phyloP scores from a whole-genome alignment of 2,113 vertebrate species.

The Pipra filicauda region DNA sequence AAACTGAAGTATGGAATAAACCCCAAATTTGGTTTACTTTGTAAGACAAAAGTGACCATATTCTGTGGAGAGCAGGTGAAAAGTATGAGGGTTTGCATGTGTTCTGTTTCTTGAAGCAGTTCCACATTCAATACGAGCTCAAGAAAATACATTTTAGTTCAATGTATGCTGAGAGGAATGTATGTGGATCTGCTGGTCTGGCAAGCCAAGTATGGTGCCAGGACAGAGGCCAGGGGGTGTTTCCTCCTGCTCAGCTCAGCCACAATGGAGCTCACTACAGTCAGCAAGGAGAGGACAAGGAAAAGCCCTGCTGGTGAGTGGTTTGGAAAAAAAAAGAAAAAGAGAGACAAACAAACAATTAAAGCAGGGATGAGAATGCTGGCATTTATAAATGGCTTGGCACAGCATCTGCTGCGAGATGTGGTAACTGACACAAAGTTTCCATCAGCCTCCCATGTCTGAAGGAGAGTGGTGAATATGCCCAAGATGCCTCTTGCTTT shows the following conservation, averaged over 20 bases:
- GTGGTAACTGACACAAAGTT: slow-evolving; percentile 10
- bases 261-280: background rate
- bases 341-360: background rate
- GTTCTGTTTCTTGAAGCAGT: background rate
- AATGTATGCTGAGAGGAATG: fast-evolving
- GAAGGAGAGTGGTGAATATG: background rate
- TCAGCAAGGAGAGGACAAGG: background rate
- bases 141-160: background rate
- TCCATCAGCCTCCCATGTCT: slow-evolving; percentile 36
- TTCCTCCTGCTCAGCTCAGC: background rate
- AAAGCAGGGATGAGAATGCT: background rate
- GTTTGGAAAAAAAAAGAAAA: background rate
- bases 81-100: background rate
- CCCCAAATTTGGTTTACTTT: background rate
- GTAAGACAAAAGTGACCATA: background rate
- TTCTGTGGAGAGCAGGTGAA: background rate
- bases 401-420: background rate
- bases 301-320: background rate
- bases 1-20: background rate
- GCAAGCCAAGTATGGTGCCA: background rate
- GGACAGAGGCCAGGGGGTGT: background rate
- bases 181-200: background rate
- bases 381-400: slow-evolving; percentile 39
- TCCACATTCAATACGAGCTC: fast-evolving
- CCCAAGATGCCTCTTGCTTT: slow-evolving; percentile 28